phyloP scores from a whole-genome alignment of 2,888 invertebrate genomes.

The Julus scandinavius region DNA sequence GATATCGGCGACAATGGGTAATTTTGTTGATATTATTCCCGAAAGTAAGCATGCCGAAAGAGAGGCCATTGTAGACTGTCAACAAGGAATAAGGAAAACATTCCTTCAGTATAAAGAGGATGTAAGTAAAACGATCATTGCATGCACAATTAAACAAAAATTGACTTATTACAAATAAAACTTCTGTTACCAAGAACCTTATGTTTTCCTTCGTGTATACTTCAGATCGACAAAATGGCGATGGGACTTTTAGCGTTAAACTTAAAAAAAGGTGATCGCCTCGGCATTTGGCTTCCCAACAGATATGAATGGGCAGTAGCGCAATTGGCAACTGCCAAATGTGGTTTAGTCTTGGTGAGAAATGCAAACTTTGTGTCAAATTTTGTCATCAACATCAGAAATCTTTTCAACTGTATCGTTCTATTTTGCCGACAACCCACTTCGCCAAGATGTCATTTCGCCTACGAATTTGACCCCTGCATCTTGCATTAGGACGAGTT shows the following conservation, averaged over 20 bases:
- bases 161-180: background rate
- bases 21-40: slow-evolving; percentile 70
- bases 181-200: background rate
- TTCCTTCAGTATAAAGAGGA: slow-evolving; percentile 69
- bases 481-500: too few species aligned
- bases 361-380: background rate
- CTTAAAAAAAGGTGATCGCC: slow-evolving; percentile 76
- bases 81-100: slow-evolving; percentile 70
- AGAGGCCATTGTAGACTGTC: slow-evolving; percentile 72
- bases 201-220: background rate
- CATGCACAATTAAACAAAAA: too few species aligned
- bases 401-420: background rate
- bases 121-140: slow-evolving; percentile 58
- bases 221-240: slow-evolving; percentile 76
- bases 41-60: slow-evolving; percentile 70
- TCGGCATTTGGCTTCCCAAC: slow-evolving; percentile 86
- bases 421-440: too few species aligned
- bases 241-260: slow-evolving; percentile 77
- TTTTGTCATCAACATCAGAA: background rate
- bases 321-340: slow-evolving; percentile 77
- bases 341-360: slow-evolving; percentile 77
- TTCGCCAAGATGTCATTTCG: too few species aligned
- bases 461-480: too few species aligned
- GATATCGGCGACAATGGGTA: slow-evolving; percentile 71
- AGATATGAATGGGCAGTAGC: slow-evolving; percentile 79